phyloP scores from a whole-genome alignment of 2,113 vertebrate genomes.

The Ascaphus truei region DNA sequence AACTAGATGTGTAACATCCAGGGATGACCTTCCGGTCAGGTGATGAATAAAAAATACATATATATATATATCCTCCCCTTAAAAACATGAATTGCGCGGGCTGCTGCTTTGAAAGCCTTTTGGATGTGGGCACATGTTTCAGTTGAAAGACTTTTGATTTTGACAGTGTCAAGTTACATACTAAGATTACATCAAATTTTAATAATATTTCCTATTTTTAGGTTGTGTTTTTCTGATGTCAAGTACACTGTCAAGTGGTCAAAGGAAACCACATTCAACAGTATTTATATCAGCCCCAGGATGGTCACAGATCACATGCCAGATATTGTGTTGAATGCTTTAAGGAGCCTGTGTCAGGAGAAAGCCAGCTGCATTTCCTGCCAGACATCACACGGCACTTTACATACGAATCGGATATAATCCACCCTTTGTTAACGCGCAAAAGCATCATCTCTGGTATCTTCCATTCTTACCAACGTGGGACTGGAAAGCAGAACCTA shows the following conservation, averaged over 20 bases:
- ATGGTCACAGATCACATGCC: conserved; percentile 96
- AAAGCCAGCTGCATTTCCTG: conserved; percentile 62
- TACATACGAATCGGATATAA: background rate
- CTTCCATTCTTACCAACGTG: background rate
- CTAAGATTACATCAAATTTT: too few relatives aligned
- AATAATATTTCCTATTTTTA: too few relatives aligned
- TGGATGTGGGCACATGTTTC: too few relatives aligned
- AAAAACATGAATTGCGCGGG: too few relatives aligned
- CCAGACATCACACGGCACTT: conserved; percentile 43
- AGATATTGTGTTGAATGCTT: conserved; percentile 71
- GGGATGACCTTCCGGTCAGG: too few relatives aligned
- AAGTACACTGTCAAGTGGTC: conserved; percentile 79
- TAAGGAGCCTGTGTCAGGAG: conserved; percentile 69
- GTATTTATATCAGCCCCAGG: conserved; percentile 86
- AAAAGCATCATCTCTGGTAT: background rate
- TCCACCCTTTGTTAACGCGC: background rate
- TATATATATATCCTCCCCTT: too few relatives aligned
- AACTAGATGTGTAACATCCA: too few relatives aligned
- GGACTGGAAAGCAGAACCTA: background rate
- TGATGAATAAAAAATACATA: too few relatives aligned
- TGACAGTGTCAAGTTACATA: too few relatives aligned
- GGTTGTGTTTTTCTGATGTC: conserved; percentile 75
- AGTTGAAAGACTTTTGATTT: too few relatives aligned
- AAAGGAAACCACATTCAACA: conserved; percentile 72
- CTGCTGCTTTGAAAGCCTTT: too few relatives aligned